Evolutionary conservation across 2,113 vertebrate species (phyloP).

Genomic region (Accipiter virgatus): DNA sequence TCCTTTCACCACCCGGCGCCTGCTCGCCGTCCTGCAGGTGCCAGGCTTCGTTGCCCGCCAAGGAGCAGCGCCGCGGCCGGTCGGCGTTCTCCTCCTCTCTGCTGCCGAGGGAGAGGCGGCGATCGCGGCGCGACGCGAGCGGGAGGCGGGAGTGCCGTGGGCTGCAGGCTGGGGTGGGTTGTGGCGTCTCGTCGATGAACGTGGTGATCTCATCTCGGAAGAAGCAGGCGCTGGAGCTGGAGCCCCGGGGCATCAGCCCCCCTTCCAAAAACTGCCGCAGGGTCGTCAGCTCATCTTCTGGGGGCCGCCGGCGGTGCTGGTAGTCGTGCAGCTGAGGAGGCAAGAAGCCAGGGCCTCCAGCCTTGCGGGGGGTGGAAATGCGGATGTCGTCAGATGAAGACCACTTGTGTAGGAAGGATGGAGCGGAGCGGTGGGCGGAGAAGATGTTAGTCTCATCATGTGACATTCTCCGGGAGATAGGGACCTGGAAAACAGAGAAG

Average conservation of each 20-base stretch:
- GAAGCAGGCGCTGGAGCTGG: constrained; percentile 72
- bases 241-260: constrained; percentile 60
- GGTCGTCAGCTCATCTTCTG: constrained; percentile 72
- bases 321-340: constrained; percentile 66
- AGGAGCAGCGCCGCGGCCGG: constrained; percentile 63
- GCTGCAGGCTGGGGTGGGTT: constrained; percentile 75
- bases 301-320: constrained; percentile 61
- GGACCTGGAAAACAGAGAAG: constrained; percentile 67
- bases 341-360: constrained; percentile 64
- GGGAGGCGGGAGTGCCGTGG: constrained; percentile 71
- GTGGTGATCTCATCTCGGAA: constrained; percentile 83
- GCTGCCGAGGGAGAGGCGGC: constrained; percentile 67
- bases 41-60: constrained; percentile 59
- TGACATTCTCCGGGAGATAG: constrained; percentile 78
- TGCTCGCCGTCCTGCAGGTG: constrained; percentile 17
- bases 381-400: constrained; percentile 83
- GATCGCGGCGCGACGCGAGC: constrained; percentile 22
- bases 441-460: constrained; percentile 82
- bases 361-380: constrained; percentile 62
- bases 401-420: constrained; percentile 82
- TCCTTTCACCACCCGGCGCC: constrained; percentile 21
- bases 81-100: constrained; percentile 60
- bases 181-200: constrained; percentile 79
- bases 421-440: constrained; percentile 69
- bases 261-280: constrained; percentile 78